Percentiles rank a stretch among this genome's conserved stretches.
Conservation (phyloP, 2,797 vertebrate species). For the Syngnathus rostellatus region DNA sequence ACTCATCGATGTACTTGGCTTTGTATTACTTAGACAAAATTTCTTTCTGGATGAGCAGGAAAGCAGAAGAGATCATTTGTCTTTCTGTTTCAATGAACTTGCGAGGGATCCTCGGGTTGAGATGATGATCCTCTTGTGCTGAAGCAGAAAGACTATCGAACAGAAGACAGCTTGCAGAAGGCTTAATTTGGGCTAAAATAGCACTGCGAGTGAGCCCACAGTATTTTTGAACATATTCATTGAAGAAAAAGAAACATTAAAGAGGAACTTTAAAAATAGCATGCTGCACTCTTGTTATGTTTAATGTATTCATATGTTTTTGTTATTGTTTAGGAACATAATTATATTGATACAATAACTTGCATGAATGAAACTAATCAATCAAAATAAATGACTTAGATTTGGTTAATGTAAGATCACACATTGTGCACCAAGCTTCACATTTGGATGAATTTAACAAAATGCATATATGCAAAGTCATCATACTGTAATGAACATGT, state of each 20-base stretch:
- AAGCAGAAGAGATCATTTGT: constrained; percentile 62
- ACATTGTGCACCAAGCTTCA: not conserved
- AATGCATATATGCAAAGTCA: too few species aligned
- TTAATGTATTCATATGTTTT: not conserved
- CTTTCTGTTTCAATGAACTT: constrained; percentile 54
- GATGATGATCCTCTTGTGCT: constrained; percentile 36
- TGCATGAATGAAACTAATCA: not conserved
- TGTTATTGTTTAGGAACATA: not conserved
- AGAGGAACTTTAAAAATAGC: not conserved
- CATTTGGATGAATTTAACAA: not conserved
- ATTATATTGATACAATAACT: not conserved
- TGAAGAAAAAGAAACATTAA: not conserved
- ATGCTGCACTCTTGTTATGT: not conserved
- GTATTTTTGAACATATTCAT: not conserved
- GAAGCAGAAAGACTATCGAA: constrained; percentile 23
- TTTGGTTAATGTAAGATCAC: not conserved
- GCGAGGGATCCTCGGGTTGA: constrained; percentile 40
- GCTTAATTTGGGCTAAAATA: constrained; percentile 16
- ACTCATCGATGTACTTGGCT: constrained; percentile 56
- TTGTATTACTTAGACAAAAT: constrained; percentile 61
- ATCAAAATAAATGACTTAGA: not conserved
- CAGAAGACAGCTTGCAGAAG: constrained; percentile 23
- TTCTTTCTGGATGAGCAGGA: constrained; percentile 54
- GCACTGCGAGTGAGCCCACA: not conserved
- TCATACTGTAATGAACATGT: too few species aligned